Conservation (phyloP, 2,797 vertebrate species). For the Semaprochilodus insignis region DNA sequence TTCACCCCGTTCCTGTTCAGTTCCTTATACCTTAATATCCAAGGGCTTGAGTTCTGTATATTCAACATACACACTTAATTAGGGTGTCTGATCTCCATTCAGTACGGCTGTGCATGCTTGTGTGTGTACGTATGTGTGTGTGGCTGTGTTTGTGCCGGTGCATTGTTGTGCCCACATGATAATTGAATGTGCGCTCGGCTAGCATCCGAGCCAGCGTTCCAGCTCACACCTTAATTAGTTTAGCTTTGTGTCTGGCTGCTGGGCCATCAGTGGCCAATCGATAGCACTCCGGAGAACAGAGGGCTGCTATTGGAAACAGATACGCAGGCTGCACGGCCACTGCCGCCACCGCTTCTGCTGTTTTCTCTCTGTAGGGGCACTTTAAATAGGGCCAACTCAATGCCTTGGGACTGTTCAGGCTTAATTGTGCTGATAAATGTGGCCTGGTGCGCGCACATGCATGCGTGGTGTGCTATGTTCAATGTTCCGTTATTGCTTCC, state of each 20-base stretch:
- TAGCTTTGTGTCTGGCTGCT: conserved; percentile 67
- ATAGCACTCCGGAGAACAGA: conserved; percentile 71
- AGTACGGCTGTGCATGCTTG: conserved; percentile 1
- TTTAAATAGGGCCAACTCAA: conserved; percentile 47
- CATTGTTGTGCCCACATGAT: conserved; percentile 53
- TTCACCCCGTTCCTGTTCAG: conserved; percentile 24
- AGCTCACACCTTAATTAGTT: conserved; percentile 77
- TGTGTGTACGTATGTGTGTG: conserved; percentile 41
- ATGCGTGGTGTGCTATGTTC: conserved; percentile 46
- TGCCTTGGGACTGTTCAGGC: conserved; percentile 38
- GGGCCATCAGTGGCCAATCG: conserved; percentile 65
- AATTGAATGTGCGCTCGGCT: conserved; percentile 70
- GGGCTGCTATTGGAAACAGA: conserved; percentile 71
- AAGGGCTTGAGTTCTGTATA: background rate
- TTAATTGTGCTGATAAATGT: conserved; percentile 69
- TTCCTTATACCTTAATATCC: conserved; percentile 3
- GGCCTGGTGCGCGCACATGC: conserved; percentile 29
- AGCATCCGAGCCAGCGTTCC: conserved; percentile 65
- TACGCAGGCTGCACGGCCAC: conserved; percentile 58
- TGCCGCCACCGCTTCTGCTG: conserved; percentile 18
- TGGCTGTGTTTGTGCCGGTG: conserved; percentile 35
- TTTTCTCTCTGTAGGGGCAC: conserved; percentile 30
- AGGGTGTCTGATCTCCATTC: conserved; percentile 39
- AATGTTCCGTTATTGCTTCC: conserved; percentile 28
- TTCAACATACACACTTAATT: conserved; percentile 51